Base-by-base conservation (phyloP, 2,888 invertebrate species). In the Ochlodes sylvanus region DNA sequence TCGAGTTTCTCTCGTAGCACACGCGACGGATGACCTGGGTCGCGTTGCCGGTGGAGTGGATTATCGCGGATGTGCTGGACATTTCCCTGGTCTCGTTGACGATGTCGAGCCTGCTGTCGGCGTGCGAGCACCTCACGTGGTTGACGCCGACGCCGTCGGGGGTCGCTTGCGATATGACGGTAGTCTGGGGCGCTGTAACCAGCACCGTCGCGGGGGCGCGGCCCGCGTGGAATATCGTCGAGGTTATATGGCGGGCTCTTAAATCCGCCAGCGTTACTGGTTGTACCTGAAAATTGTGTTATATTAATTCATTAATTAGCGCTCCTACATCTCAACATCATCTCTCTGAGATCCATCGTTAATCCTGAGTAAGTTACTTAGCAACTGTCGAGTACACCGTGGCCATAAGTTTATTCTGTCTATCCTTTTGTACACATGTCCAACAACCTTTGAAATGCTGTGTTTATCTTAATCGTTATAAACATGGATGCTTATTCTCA, bases 21-120 rank as follows among this genome's bases (percentile, higher is more conserved):
- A 92, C 88, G 32, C 93, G 78, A 44, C 93, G 77, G 10, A 94
- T 93, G 9, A 94, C 94, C 72, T 93, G 93, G 0, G 93, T 86
- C 0, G 90, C 87, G 76, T 90, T 86, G 1, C 85, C 86, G 0
- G 87, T 76, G 0, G 91, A 83, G 66, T 92, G 92, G 0, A 91
- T 87, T 17, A 92, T 89, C 0, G 91, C 86, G 0, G 90, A 84
- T 0, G 90, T 84, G 47, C 88, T 86, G 0, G 89, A 82, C 0
- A 89, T 66, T 66, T 92, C 90, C 68, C 90, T 80, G 1, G 89
- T 79, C 54, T 90, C 90, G 27, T 82, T 85, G 1, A 92, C 78
- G 1, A 92, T 82, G 55, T 92, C 91, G 72, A 85, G 91, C 60
- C 88, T 82, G 0, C 81, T 85, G 68, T 80, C 80, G 3, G 71